A percentile compares a stretch with the other conserved stretches of the same genome.
Evolutionary conservation across 2,888 invertebrate genomes (phyloP).

Genomic region (Scaptodrosophila latifasciaeformis): DNA sequence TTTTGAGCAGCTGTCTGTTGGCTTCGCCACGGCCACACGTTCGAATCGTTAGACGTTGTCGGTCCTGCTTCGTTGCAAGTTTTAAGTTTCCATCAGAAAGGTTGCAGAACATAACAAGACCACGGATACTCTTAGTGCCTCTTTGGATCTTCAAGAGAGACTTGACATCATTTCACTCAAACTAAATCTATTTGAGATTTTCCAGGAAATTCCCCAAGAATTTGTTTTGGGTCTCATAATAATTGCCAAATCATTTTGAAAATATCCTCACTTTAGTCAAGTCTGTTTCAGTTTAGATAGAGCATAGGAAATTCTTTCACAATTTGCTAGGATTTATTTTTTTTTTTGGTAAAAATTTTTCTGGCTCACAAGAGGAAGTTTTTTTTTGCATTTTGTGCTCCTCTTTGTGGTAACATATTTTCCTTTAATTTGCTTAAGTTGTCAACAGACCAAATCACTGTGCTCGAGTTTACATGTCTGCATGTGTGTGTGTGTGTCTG

Average conservation of each 20-base stretch:
- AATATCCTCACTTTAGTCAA: too few species aligned
- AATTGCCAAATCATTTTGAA: too few species aligned
- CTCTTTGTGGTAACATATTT: conserved; percentile 2
- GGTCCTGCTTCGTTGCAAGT: conserved; percentile 30
- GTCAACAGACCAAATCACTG: conserved; percentile 25
- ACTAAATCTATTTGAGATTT: too few species aligned
- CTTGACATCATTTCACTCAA: too few species aligned
- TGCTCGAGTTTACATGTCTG: conserved; percentile 10
- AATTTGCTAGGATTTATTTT: too few species aligned
- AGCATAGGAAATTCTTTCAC: too few species aligned
- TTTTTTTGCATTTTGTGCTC: conserved; percentile 46
- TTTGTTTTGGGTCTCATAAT: too few species aligned
- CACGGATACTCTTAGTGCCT: conserved; percentile 10
- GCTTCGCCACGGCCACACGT: conserved; percentile 18
- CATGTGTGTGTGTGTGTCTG: conserved; percentile 6
- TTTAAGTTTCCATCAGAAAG: conserved; percentile 38
- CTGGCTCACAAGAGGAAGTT: too few species aligned
- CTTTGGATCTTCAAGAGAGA: too few species aligned
- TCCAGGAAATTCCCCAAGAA: too few species aligned
- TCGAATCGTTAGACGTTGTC: conserved; percentile 10
- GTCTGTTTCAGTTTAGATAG: too few species aligned
- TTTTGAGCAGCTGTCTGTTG: conserved; percentile 56
- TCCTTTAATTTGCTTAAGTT: conserved; percentile 50
- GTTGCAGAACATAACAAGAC: conserved; percentile 24
- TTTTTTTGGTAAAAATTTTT: conserved; percentile 31